A percentile compares a stretch with the other conserved stretches of the same genome.
Conservation (phyloP, 2,888 invertebrate species). For the Aleiodes testaceus region DNA sequence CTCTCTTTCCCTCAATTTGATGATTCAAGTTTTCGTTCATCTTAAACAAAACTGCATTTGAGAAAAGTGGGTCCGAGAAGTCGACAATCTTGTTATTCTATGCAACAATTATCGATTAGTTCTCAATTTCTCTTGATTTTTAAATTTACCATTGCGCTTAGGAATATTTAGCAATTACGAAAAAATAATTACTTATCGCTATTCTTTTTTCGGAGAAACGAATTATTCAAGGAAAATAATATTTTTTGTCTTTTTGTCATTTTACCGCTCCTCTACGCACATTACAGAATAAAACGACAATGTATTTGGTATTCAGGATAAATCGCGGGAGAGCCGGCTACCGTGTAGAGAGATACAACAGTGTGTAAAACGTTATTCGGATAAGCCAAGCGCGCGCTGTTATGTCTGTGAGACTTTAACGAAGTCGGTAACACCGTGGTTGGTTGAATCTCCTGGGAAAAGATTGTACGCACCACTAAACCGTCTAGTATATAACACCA, state of each 20-base stretch:
- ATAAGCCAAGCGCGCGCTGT: slow-evolving; percentile 43
- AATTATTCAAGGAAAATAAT: background rate
- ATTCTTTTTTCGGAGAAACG: background rate
- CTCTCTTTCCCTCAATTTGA: too few relatives aligned
- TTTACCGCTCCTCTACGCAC: background rate
- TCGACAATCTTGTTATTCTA: too few relatives aligned
- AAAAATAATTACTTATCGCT: too few relatives aligned
- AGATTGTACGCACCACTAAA: slow-evolving; percentile 15
- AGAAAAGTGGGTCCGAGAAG: too few relatives aligned
- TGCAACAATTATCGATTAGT: too few relatives aligned
- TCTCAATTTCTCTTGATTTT: too few relatives aligned
- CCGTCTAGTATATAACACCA: background rate
- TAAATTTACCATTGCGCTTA: too few relatives aligned
- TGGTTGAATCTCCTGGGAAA: slow-evolving; percentile 41
- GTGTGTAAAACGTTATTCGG: slow-evolving; percentile 53
- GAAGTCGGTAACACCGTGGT: slow-evolving; percentile 47
- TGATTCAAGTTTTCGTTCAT: too few relatives aligned
- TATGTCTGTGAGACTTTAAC: slow-evolving; percentile 54
- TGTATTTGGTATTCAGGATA: slow-evolving; percentile 52
- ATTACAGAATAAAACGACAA: slow-evolving; percentile 32
- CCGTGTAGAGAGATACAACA: background rate
- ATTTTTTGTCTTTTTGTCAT: slow-evolving; percentile 12
- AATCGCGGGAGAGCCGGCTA: slow-evolving; percentile 23
- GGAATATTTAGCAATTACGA: too few relatives aligned
- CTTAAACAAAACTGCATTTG: too few relatives aligned